A percentile compares a stretch with the other conserved stretches of the same genome.
phyloP scores from a whole-genome alignment of 1,140 invertebrate species.

The Drosophila miranda region DNA sequence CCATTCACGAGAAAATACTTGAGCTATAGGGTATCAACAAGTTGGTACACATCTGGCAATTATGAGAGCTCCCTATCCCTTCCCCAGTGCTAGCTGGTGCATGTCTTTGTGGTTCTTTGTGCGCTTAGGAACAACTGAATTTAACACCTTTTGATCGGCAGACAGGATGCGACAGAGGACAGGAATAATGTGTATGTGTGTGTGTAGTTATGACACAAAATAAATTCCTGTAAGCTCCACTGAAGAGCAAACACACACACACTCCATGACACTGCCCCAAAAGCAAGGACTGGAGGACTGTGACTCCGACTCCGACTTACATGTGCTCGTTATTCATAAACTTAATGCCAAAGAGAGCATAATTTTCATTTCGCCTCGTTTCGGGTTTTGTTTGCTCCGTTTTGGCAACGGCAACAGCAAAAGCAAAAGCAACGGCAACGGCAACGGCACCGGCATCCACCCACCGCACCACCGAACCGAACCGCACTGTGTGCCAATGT shows the following conservation, averaged over 20 bases:
- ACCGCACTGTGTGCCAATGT: neutral
- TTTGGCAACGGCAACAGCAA: conserved; percentile 9
- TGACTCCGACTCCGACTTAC: conserved; percentile 45
- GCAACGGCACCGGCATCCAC: neutral
- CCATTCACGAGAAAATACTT: too few species aligned
- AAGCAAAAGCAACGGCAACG: too few species aligned
- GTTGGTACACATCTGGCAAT: too few species aligned
- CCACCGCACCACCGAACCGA: conserved; percentile 3
- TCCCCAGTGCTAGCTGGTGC: too few species aligned
- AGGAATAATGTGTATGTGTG: conserved; percentile 5
- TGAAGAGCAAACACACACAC: conserved; percentile 52
- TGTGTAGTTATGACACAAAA: conserved; percentile 67
- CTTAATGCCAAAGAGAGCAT: conserved; percentile 79
- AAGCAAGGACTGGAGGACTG: conserved; percentile 7
- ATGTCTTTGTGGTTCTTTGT: conserved; percentile 46
- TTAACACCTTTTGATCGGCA: conserved; percentile 78
- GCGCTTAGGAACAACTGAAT: conserved; percentile 75
- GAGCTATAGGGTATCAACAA: too few species aligned
- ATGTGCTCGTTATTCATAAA: conserved; percentile 76
- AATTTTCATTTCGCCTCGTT: conserved; percentile 73
- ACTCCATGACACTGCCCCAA: neutral
- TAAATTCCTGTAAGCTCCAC: conserved; percentile 69
- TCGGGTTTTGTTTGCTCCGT: conserved; percentile 58
- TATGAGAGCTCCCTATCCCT: too few species aligned
- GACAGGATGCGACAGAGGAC: conserved; percentile 39